These are phyloP conservation scores for Stramonita haemastoma DNA, from an alignment of 2,888 invertebrate species.

Conservation along the genomic window DNA sequence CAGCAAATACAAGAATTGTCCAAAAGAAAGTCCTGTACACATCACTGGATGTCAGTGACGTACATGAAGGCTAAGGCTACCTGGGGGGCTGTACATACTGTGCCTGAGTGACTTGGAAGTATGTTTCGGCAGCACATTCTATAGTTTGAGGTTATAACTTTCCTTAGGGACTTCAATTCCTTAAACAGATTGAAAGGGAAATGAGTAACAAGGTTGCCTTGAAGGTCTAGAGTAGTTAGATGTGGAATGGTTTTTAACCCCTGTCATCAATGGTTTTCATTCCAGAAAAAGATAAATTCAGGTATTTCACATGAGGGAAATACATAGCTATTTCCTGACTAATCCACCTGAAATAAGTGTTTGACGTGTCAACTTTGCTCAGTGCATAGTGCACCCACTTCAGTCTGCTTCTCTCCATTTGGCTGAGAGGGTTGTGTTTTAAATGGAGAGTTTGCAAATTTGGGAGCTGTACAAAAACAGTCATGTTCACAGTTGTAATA, in stretches of 20 bases:
- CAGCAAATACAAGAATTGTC: not conserved
- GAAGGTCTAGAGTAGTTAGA: not conserved
- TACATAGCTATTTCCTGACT: too few species aligned
- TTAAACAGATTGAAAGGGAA: not conserved
- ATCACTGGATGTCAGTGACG: not conserved
- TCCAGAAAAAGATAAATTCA: not conserved
- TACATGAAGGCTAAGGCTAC: not conserved
- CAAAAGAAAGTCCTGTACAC: not conserved
- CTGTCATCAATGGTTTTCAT: not conserved
- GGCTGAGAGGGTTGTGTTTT: not conserved
- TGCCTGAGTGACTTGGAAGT: not conserved
- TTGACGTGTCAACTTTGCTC: not conserved
- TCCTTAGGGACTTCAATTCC: not conserved
- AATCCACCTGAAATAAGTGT: not conserved
- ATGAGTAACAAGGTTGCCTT: not conserved
- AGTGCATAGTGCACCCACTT: not conserved
- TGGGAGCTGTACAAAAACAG: not conserved
- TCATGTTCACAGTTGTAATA: not conserved
- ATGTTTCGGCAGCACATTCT: not conserved
- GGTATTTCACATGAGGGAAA: not conserved
- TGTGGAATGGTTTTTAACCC: not conserved
- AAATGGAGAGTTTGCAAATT: not conserved
- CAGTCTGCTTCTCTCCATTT: not conserved
- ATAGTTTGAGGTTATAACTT: not conserved
- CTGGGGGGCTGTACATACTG: not conserved